phyloP scores from a whole-genome alignment of 2,113 vertebrate genomes.

The Alexandromys fortis region DNA sequence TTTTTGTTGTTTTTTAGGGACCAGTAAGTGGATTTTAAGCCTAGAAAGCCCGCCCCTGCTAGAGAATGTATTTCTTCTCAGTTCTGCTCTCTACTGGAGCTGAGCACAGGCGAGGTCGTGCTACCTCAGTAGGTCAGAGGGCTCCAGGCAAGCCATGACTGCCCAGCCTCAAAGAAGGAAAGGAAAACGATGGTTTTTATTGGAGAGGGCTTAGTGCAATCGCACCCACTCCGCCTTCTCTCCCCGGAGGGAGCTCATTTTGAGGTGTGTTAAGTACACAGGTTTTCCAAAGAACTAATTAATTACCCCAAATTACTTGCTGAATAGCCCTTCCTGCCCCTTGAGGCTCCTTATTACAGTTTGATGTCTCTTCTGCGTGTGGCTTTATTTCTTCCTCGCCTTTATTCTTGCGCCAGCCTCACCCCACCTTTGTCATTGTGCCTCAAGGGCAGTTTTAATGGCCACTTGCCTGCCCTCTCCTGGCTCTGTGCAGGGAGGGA shows the following conservation, averaged over 20 bases:
- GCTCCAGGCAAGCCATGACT: not conserved
- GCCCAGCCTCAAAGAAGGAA: not conserved
- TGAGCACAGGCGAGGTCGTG: not conserved
- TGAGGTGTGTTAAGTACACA: not conserved
- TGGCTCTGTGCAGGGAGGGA: not conserved
- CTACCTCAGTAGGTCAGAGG: not conserved
- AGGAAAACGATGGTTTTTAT: not conserved
- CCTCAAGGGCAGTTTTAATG: conserved; percentile 18
- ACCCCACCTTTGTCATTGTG: not conserved
- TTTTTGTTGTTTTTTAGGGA: not conserved
- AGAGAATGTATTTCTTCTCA: not conserved
- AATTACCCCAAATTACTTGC: not conserved
- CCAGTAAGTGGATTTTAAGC: not conserved
- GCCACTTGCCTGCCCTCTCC: not conserved
- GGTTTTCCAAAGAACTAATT: not conserved
- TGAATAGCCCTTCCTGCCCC: not conserved
- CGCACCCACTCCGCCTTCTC: not conserved
- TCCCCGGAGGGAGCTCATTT: not conserved
- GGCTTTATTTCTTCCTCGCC: not conserved
- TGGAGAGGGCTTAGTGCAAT: not conserved
- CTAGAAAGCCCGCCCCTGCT: not conserved
- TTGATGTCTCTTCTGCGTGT: not conserved
- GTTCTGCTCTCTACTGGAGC: not conserved
- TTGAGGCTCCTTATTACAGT: not conserved
- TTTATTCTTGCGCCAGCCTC: conserved; percentile 1